These are phyloP conservation scores for Panulirus ornatus DNA, from an alignment of 1,140 invertebrate genomes.

Conservation along the genomic window DNA sequence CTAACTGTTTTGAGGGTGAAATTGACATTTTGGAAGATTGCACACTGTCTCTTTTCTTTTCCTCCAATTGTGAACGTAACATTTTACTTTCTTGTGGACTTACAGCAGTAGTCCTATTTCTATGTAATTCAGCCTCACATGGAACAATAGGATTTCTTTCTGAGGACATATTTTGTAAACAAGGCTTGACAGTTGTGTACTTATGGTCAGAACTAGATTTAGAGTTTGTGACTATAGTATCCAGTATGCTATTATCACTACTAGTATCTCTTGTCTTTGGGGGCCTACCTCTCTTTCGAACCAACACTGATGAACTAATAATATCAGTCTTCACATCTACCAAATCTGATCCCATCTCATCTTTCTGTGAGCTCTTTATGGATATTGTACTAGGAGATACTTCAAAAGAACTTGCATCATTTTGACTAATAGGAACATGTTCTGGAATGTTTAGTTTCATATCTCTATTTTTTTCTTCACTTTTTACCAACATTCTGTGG, in stretches of 20 bases:
- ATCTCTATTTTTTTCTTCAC: slow-evolving; percentile 70
- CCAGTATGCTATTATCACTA: slow-evolving; percentile 36
- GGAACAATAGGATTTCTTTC: slow-evolving; percentile 38
- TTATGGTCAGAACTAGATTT: slow-evolving; percentile 42
- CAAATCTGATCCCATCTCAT: slow-evolving; percentile 37
- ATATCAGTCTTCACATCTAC: slow-evolving; percentile 52
- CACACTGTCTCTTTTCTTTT: slow-evolving; percentile 42
- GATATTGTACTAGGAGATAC: slow-evolving; percentile 24
- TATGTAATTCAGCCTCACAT: slow-evolving; percentile 14
- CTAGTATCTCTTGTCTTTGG: slow-evolving; percentile 66
- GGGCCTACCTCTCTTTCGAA: slow-evolving; percentile 69
- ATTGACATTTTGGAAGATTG: slow-evolving; percentile 18
- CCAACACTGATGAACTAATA: neutral
- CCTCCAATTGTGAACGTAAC: slow-evolving; percentile 46
- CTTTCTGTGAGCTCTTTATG: slow-evolving; percentile 28
- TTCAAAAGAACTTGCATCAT: slow-evolving; percentile 48
- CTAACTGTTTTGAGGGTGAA: slow-evolving; percentile 37
- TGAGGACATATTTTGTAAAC: slow-evolving; percentile 21
- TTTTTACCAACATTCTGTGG: slow-evolving; percentile 66
- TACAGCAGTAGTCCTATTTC: slow-evolving; percentile 25
- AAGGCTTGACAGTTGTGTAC: slow-evolving; percentile 39
- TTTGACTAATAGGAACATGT: slow-evolving; percentile 58
- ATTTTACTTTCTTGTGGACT: slow-evolving; percentile 43
- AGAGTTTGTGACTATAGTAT: slow-evolving; percentile 44
- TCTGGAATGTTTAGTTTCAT: slow-evolving; percentile 64